Conservation (phyloP, 2,888 invertebrate species). For the Drosophila falleni region DNA sequence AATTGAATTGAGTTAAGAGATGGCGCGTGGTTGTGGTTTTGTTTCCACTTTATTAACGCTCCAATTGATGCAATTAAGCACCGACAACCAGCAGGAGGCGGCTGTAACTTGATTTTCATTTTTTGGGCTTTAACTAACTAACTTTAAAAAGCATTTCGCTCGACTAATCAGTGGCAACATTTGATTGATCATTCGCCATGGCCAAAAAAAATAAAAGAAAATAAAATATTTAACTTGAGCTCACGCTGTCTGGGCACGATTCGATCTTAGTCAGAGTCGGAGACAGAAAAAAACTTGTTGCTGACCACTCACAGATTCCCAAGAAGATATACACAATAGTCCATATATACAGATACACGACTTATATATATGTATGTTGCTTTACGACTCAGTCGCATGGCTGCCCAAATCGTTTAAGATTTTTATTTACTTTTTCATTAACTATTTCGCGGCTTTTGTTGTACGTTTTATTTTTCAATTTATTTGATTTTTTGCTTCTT, state of each 20-base stretch:
- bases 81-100: conserved; percentile 13
- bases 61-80: conserved; percentile 70
- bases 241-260: conserved; percentile 60
- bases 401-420: conserved; percentile 56
- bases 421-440: conserved; percentile 76
- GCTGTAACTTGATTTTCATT: conserved; percentile 34
- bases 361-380: conserved; percentile 7
- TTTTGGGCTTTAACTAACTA: conserved; percentile 14
- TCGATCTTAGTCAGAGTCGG: conserved; percentile 25
- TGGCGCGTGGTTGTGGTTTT: conserved; percentile 27
- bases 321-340: conserved; percentile 5
- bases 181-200: conserved; percentile 77
- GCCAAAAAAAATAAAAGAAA: conserved; percentile 45
- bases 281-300: conserved; percentile 49
- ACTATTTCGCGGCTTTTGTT: conserved; percentile 67
- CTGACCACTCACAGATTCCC: conserved; percentile 36
- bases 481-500: conserved; percentile 22
- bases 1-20: conserved; percentile 56
- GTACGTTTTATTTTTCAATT: conserved; percentile 24
- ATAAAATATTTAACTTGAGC: conserved; percentile 66
- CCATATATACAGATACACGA: conserved; percentile 3
- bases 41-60: conserved; percentile 57
- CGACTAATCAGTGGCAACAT: conserved; percentile 39
- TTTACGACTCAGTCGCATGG: conserved; percentile 63
- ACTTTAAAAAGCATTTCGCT: conserved; percentile 15